These are phyloP conservation scores for Stichodactyla helianthus DNA, from an alignment of 64 coral and sea anemone species.

Conservation along the genomic window DNA sequence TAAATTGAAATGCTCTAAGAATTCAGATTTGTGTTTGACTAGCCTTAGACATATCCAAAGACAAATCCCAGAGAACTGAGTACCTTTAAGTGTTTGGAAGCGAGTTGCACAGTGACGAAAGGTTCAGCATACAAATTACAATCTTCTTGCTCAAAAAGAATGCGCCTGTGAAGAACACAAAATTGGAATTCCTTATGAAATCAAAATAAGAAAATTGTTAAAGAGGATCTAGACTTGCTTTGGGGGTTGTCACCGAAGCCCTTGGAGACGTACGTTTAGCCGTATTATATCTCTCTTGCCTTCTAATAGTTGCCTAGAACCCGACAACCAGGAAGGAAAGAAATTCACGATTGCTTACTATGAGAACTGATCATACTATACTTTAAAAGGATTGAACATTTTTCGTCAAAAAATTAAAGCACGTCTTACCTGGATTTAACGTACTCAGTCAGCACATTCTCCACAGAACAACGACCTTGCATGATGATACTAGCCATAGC, in stretches of 20 bases:
- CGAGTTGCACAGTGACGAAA: slow-evolving; percentile 31
- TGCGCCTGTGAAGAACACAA: slow-evolving; percentile 29
- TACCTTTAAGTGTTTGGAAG: slow-evolving; percentile 54
- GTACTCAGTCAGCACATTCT: slow-evolving; percentile 40
- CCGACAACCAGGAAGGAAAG: too few relatives aligned
- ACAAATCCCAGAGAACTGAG: neutral
- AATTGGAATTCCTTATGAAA: neutral
- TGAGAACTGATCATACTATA: too few relatives aligned
- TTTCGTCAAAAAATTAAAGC: too few relatives aligned
- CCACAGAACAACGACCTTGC: slow-evolving; percentile 5
- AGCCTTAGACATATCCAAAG: neutral
- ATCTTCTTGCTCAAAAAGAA: slow-evolving; percentile 73
- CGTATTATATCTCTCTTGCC: too few relatives aligned
- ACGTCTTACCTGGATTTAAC: slow-evolving; percentile 32
- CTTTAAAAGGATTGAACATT: neutral
- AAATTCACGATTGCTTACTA: too few relatives aligned
- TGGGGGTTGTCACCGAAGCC: neutral
- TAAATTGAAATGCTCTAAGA: neutral
- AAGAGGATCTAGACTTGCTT: neutral
- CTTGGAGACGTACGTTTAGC: neutral
- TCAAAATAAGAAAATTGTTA: neutral
- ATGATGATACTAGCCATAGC: slow-evolving; percentile 48
- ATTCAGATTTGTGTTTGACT: too few relatives aligned
- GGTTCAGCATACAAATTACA: slow-evolving; percentile 65
- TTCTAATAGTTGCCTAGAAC: too few relatives aligned